phyloP scores from a whole-genome alignment of 2,797 vertebrate species.

The Adelosebastes latens region DNA sequence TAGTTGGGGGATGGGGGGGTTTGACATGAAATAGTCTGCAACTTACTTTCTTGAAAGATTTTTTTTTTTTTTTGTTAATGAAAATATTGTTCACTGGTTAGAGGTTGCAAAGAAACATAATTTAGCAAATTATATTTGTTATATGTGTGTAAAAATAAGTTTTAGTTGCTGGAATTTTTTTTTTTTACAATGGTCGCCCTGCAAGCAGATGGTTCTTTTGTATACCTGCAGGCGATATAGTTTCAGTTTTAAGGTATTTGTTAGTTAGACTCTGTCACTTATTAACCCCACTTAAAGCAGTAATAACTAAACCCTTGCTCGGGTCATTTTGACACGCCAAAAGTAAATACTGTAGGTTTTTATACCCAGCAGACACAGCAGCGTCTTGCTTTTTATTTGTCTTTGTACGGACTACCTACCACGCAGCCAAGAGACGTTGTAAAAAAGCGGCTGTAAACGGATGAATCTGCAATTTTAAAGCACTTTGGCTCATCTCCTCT shows the following conservation, averaged over 20 bases:
- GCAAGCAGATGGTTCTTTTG: conserved; percentile 75
- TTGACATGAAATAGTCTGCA: conserved; percentile 47
- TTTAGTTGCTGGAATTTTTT: conserved; percentile 15
- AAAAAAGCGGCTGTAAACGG: conserved; percentile 51
- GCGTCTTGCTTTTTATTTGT: conserved; percentile 45
- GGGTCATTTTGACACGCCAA: conserved; percentile 40
- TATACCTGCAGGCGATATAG: conserved; percentile 66
- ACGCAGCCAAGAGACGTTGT: conserved; percentile 24
- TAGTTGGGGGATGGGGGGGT: conserved; percentile 83
- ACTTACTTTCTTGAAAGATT: conserved; percentile 43
- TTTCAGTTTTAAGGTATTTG: conserved; percentile 47
- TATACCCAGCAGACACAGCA: conserved; percentile 6
- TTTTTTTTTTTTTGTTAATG: background rate
- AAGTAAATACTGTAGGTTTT: conserved; percentile 52
- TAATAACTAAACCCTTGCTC: conserved; percentile 25
- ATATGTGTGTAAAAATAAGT: background rate
- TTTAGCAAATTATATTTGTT: accelerated
- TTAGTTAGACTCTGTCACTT: conserved; percentile 40
- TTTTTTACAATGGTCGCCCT: conserved; percentile 42
- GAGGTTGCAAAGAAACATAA: accelerated
- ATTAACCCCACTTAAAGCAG: conserved; percentile 55
- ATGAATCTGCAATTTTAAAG: conserved; percentile 47
- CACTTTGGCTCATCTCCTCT: conserved; percentile 14
- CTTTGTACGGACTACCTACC: conserved; percentile 53
- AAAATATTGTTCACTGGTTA: background rate